These are phyloP conservation scores for Prolemur simus DNA, from an alignment of 2,113 vertebrate species.

Conservation along the genomic window DNA sequence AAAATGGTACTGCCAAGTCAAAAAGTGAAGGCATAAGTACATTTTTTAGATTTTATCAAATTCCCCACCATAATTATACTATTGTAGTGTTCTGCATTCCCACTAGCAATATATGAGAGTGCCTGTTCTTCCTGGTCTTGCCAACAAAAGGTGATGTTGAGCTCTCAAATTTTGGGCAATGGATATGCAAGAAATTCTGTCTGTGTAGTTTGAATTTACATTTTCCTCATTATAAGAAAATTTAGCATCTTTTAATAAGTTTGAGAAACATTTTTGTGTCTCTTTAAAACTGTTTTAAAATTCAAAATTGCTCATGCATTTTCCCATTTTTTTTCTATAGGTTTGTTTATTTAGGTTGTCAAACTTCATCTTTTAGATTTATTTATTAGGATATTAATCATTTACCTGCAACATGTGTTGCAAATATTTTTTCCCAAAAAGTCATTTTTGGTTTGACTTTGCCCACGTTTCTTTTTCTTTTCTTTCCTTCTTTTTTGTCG, in stretches of 20 bases:
- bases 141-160: neutral
- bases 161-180: constrained; percentile 3
- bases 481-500: neutral
- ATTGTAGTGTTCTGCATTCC: neutral
- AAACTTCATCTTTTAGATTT: constrained; percentile 21
- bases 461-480: neutral
- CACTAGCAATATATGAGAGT: neutral
- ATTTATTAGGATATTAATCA: neutral
- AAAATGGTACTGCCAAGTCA: neutral
- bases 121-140: neutral
- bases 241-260: constrained; percentile 4
- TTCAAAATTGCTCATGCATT: neutral
- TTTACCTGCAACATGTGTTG: neutral
- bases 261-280: neutral
- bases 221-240: constrained; percentile 2
- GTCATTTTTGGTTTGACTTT: neutral
- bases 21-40: neutral
- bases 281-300: constrained; percentile 38
- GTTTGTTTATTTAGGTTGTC: neutral
- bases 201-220: neutral
- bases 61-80: neutral
- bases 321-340: neutral
- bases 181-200: neutral
- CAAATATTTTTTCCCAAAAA: neutral
- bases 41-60: constrained; percentile 26